These are phyloP conservation scores for Drosophila kepulauana DNA, from an alignment of 1,140 invertebrate genomes.

Conservation along the genomic window DNA sequence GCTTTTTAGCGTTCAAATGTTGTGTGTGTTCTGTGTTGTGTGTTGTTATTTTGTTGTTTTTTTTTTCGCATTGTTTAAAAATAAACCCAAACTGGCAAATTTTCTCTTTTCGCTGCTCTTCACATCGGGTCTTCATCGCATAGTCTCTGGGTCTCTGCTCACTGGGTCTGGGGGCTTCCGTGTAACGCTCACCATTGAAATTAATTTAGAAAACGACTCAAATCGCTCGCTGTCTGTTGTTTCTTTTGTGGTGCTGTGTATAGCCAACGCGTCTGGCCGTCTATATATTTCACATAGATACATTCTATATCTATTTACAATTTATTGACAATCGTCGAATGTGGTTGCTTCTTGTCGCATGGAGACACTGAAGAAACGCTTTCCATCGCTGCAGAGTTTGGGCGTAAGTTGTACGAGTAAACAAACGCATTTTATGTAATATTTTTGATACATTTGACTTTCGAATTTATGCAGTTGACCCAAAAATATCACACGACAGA, in stretches of 20 bases:
- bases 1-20: slow-evolving; percentile 55
- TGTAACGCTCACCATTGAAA: slow-evolving; percentile 58
- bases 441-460: background rate
- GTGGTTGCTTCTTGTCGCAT: slow-evolving; percentile 43
- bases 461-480: slow-evolving; percentile 39
- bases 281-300: slow-evolving; percentile 26
- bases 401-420: slow-evolving; percentile 74
- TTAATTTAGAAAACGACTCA: slow-evolving; percentile 79
- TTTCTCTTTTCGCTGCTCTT: slow-evolving; percentile 68
- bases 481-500: slow-evolving; percentile 35
- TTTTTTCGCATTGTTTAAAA: slow-evolving; percentile 63
- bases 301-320: slow-evolving; percentile 28
- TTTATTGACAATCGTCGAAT: slow-evolving; percentile 18
- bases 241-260: slow-evolving; percentile 48
- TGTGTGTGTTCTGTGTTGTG: slow-evolving; percentile 25
- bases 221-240: slow-evolving; percentile 69
- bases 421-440: slow-evolving; percentile 62
- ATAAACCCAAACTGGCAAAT: slow-evolving; percentile 60
- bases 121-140: slow-evolving; percentile 9
- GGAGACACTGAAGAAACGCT: slow-evolving; percentile 84
- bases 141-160: slow-evolving; percentile 24
- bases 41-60: too few relatives aligned
- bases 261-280: slow-evolving; percentile 48
- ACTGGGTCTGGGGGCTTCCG: slow-evolving; percentile 36
- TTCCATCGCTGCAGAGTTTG: slow-evolving; percentile 84